Evolutionary conservation across 2,888 invertebrate species (phyloP), one percentile per base, ranked within the genome.

Genomic region (Agonopterix subpropinquella): DNA sequence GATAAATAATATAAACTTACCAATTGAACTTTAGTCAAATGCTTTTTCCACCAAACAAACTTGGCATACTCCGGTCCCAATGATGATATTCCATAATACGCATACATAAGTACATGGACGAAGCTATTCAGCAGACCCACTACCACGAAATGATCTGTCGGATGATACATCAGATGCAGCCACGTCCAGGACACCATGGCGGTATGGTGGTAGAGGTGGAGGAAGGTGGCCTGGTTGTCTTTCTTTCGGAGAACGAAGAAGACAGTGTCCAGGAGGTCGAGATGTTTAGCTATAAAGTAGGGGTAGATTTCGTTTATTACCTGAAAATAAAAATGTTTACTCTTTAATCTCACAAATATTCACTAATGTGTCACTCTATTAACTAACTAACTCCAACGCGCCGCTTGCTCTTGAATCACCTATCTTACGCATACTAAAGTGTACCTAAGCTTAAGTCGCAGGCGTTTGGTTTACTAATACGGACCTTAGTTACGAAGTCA

Each of bases 121-220:
- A 92, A 90, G 3, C 94, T 93, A 70, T 96, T 95, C 45, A 95
- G 77, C 56, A 93, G 79, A 0, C 94, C 93, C 1, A 95, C 91
- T 41, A 95, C 90, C 1, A 93, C 92, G 10, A 93, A 94, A 62
- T 95, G 94, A 45, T 94, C 95, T 15, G 94, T 93, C 39, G 95
- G 94, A 41, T 93, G 80, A 70, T 92, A 94, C 80, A 93, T 92
- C 35, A 92, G 77, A 55, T 93, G 94, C 37, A 92, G 90, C 95
- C 95, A 95, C 0, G 92, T 92, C 88, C 94, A 92, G n/a, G 94
- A 73, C 18, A 93, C 94, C 81, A 94, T 95, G 28, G 92, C 84
- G 0, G 92, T 88, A 72, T 97, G 97, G 77, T 97, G 97, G 70
- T 96, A 97, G 0, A 97, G 92, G 65, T 97, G 97, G 8, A 98